Conservation (phyloP, 2,113 vertebrate genomes). For the Laterallus jamaicensis region DNA sequence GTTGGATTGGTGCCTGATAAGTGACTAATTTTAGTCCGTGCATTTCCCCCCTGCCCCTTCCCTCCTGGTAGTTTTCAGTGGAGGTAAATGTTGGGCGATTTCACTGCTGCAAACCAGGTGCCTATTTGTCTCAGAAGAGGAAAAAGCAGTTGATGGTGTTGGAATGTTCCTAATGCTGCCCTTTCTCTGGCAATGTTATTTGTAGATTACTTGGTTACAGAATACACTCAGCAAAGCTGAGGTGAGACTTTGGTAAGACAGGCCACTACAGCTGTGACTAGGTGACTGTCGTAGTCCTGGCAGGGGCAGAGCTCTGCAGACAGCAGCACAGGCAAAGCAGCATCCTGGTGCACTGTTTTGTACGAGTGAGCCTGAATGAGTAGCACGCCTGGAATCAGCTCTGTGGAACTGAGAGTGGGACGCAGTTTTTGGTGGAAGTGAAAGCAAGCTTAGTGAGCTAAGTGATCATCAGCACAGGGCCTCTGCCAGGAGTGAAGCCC, state of each 20-base stretch:
- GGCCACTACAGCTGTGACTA: background rate
- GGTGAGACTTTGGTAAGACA: background rate
- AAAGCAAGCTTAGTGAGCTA: background rate
- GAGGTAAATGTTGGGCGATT: slow-evolving; percentile 5
- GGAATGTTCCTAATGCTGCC: background rate
- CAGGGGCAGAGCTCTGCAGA: background rate
- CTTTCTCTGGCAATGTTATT: background rate
- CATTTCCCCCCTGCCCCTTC: background rate
- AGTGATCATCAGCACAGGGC: accelerated
- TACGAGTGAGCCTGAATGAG: background rate
- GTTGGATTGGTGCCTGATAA: background rate
- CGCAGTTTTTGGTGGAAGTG: background rate
- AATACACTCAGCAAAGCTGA: background rate
- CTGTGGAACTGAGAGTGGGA: background rate
- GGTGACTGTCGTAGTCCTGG: background rate
- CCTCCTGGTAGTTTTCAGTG: slow-evolving; percentile 22
- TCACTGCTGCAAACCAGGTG: background rate
- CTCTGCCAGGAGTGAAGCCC: accelerated
- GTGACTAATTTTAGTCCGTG: slow-evolving; percentile 2
- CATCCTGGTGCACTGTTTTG: accelerated
- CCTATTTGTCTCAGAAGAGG: background rate
- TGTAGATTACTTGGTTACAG: background rate
- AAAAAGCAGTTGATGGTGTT: background rate
- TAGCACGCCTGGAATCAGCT: background rate
- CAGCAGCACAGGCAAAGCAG: background rate